These are phyloP conservation scores for Ageneiosus marmoratus DNA, from an alignment of 2,113 vertebrate genomes.

Conservation along the genomic window DNA sequence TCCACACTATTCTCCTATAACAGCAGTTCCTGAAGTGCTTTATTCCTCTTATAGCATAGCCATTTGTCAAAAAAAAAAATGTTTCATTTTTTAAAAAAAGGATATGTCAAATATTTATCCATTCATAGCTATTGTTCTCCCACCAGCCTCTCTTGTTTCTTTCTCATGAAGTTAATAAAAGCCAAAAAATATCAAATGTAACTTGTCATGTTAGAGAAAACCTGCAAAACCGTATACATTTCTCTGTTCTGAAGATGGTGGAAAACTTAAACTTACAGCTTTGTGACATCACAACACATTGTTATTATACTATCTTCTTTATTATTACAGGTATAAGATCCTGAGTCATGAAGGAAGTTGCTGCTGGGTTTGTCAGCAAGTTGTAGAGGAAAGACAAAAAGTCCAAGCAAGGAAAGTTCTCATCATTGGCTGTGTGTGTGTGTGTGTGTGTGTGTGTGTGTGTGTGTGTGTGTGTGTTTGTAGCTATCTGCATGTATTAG, in stretches of 20 bases:
- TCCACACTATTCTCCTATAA: background rate
- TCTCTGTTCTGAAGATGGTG: background rate
- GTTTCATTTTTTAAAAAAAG: background rate
- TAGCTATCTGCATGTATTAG: constrained; percentile 74
- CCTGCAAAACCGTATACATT: background rate
- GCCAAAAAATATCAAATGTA: background rate
- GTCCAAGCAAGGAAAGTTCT: background rate
- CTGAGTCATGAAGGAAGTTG: background rate
- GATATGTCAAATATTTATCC: background rate
- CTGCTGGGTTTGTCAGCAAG: background rate
- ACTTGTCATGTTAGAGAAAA: background rate
- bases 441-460: constrained; percentile 48
- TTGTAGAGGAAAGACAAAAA: background rate
- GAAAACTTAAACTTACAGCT: background rate
- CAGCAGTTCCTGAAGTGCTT: background rate
- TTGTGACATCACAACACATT: background rate
- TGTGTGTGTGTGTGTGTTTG: constrained; percentile 65
- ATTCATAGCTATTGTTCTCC: too few relatives aligned
- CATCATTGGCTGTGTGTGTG: background rate
- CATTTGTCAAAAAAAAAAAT: background rate
- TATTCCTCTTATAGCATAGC: background rate
- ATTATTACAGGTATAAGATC: background rate
- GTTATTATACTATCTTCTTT: background rate
- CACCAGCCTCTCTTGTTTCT: background rate
- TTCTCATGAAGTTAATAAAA: background rate